Conservation (phyloP, 2,113 vertebrate species). For the Semicossyphus pulcher region DNA sequence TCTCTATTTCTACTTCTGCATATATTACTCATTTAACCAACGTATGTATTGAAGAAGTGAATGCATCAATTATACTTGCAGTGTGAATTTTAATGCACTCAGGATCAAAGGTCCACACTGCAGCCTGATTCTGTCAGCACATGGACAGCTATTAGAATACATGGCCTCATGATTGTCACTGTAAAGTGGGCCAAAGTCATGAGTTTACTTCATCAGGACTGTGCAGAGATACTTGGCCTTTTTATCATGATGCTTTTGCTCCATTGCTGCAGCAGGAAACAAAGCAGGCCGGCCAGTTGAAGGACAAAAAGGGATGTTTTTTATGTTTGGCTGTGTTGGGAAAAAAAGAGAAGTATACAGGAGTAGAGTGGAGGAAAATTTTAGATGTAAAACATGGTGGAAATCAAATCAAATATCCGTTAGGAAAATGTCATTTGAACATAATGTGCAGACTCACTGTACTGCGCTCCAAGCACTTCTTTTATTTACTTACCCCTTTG, state of each 20-base stretch:
- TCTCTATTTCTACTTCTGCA: too few relatives aligned
- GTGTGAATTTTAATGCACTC: constrained; percentile 17
- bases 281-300: constrained; percentile 2
- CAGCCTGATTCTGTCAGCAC: constrained; percentile 77
- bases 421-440: neutral
- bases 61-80: neutral
- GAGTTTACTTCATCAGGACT: constrained; percentile 31
- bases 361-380: neutral
- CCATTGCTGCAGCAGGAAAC: neutral
- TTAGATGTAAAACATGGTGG: neutral
- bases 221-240: constrained; percentile 12
- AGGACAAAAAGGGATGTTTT: neutral
- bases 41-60: too few relatives aligned
- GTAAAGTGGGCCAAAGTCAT: constrained; percentile 68
- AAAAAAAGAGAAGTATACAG: neutral
- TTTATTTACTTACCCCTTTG: neutral
- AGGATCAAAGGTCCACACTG: constrained; percentile 10
- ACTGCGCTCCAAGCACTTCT: neutral
- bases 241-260: neutral
- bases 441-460: neutral
- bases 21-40: too few relatives aligned
- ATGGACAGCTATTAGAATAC: constrained; percentile 60
- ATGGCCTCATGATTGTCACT: constrained; percentile 57
- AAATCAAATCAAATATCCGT: neutral
- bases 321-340: neutral